phyloP scores from a whole-genome alignment of 2,797 vertebrate species.

The Cuculus canorus region DNA sequence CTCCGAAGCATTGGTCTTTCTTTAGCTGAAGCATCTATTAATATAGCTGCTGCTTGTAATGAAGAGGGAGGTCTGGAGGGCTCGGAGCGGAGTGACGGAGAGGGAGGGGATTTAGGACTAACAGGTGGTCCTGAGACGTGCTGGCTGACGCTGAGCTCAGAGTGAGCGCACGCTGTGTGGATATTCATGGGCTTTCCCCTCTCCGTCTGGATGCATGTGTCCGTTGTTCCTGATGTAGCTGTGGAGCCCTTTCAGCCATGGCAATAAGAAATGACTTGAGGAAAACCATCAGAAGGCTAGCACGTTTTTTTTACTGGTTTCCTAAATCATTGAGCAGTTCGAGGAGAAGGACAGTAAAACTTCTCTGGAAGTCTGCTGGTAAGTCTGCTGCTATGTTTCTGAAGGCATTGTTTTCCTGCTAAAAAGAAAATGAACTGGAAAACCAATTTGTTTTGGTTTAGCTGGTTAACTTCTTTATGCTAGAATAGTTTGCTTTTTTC shows the following conservation, averaged over 20 bases:
- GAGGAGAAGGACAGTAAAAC: slow-evolving; percentile 66
- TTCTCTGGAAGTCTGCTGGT: slow-evolving; percentile 73
- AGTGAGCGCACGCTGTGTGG: slow-evolving; percentile 22
- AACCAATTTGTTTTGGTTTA: not conserved
- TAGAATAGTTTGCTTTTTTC: not conserved
- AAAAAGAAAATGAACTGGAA: not conserved
- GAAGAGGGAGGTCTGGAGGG: slow-evolving; percentile 68
- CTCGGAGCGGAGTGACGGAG: slow-evolving; percentile 35
- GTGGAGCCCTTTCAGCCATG: slow-evolving; percentile 54
- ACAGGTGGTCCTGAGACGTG: slow-evolving; percentile 76
- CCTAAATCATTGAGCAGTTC: slow-evolving; percentile 70
- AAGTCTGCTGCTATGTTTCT: slow-evolving; percentile 41
- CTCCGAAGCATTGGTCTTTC: slow-evolving; percentile 52
- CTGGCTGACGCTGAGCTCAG: slow-evolving; percentile 68
- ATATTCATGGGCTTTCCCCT: slow-evolving; percentile 19
- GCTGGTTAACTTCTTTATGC: not conserved
- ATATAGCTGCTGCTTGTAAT: slow-evolving; percentile 68
- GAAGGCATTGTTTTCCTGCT: not conserved
- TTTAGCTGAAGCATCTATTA: slow-evolving; percentile 71
- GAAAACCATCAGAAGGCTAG: slow-evolving; percentile 77
- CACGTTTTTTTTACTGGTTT: slow-evolving; percentile 72
- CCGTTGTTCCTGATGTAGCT: not conserved
- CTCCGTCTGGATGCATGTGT: not conserved
- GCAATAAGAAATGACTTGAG: slow-evolving; percentile 73
- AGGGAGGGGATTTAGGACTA: slow-evolving; percentile 75